Evolutionary conservation across 64 coral and sea anemone species (phyloP), one percentile per base, ranked within the genome.

Genomic region (Platygyra sinensis): DNA sequence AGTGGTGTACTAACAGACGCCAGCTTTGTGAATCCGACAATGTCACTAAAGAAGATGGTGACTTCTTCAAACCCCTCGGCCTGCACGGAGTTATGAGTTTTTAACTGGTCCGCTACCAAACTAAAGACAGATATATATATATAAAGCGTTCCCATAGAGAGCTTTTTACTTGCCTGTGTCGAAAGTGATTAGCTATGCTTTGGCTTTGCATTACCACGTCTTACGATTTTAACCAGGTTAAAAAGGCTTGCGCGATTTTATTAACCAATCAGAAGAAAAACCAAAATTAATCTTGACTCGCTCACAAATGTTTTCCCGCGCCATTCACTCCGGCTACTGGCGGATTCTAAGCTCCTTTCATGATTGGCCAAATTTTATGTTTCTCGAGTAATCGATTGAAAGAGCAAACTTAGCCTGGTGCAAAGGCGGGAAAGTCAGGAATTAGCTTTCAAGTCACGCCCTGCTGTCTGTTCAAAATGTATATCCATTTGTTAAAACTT

Each of bases 51-150:
- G 87, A 94, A 94, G 32, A 94, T 89, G 10, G 92, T 89, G 0
- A 94, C 92, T 74, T 94, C 92, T 22, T 94, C 92, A 57, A 94
- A 94, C 71, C 88, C 92, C 64, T 94, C 92, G 22, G 91, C 91
- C 49, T 93, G 75, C 19, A 93, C 91, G 7, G 77, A 64, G 52
- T 89, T 93, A 30, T 86, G 46, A 62, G 64, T 36, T 55, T 93
- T 93, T 29, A 88, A 22, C 29, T 81, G 86, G 24, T 93, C 91
- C 1, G 67, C 77, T 75, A 93, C 91, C 62, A 87, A 78, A 22
- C 91, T 93, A 61, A 64, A 89, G 88, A 31, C 27, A 46, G 31
- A 42, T 10, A 62, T 31, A 36, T 10, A 62, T 31, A 36, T 36
- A 20, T 6, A 31, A 29, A 18, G 30, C 20, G 38, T 60, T 63